These are phyloP conservation scores for Chelon labrosus DNA, from an alignment of 2,797 vertebrate species.

Conservation along the genomic window DNA sequence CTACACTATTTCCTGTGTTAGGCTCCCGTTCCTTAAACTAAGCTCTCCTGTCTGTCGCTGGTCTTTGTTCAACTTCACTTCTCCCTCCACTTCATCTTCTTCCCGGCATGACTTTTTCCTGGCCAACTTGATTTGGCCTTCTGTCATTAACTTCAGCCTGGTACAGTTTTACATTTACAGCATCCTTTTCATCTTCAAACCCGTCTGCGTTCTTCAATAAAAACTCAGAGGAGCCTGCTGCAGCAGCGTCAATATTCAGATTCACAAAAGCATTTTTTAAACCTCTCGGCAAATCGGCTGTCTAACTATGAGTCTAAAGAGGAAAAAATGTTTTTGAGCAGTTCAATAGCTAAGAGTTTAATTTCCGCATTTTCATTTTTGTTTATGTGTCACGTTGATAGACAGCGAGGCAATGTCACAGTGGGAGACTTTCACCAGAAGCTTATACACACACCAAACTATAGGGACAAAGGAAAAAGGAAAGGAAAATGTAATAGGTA, in stretches of 20 bases:
- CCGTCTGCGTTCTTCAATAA: background rate
- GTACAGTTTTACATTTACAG: conserved; percentile 14
- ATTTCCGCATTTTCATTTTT: too few species aligned
- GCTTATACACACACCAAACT: conserved; percentile 12
- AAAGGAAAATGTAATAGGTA: conserved; percentile 28
- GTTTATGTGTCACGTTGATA: too few species aligned
- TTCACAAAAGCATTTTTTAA: background rate
- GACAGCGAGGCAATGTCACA: background rate
- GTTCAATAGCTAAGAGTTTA: too few species aligned
- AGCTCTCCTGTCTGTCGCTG: conserved; percentile 43
- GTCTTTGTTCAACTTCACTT: conserved; percentile 52
- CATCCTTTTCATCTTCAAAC: background rate
- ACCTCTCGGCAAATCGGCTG: too few species aligned
- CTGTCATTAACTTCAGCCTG: conserved; percentile 33
- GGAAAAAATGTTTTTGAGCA: too few species aligned
- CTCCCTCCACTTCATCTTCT: conserved; percentile 41
- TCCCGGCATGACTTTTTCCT: conserved; percentile 24
- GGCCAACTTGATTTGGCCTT: conserved; percentile 16
- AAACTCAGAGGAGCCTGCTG: background rate
- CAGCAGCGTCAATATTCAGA: background rate
- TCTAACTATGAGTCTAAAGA: too few species aligned
- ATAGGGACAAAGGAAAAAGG: conserved; percentile 1
- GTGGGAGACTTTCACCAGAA: conserved; percentile 4
- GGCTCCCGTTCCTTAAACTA: conserved; percentile 46
- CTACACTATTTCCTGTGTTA: conserved; percentile 53